Evolutionary conservation across 2,888 invertebrate species (phyloP), one percentile per base, ranked within the genome.

Genomic region (Escarpia spicata): DNA sequence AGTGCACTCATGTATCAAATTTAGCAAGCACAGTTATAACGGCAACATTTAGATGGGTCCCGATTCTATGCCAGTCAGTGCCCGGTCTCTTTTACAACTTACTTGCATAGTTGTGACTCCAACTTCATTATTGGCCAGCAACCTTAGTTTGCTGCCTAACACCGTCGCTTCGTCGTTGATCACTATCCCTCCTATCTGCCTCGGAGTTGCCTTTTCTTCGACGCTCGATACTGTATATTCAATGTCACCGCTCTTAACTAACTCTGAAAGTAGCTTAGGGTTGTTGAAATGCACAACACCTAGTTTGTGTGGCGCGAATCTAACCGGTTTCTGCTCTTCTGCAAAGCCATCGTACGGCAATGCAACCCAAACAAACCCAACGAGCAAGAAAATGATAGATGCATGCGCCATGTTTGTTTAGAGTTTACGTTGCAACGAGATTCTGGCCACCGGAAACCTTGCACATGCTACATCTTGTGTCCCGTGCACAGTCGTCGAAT

Each of bases 21-120:
- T 37, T 37, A 37, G 37, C 37, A 37, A 75, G 75, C 75, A 26
- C 37, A 37, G 37, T 1, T 37, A 37, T 26, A 37, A 37, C 37
- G 37, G 37, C 37, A 37, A 37, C 0, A 37, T 37, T 37, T 0
- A 37, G 37, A 37, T 26, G 26, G 75, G 37, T 37, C 37, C 37
- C 37, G 37, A 37, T 37, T 37, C 37, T 37, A 37, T 75, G 26
- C 3, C 1, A 75, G 75, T 19, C 15, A 75, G 26, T 75, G 26
- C 75, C 6, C 6, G 1, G 0, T 75, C 75, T n/a, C 12, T 26
- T 44, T 37, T 43, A 90, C 75, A 52, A 93, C 93, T 93, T 93
- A 96, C 96, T 96, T 97, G 97, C 96, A 97, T 96, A 10, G 95
- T 95, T 26, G 96, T 95, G 45, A 96, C 96, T 93, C 96, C 96